A percentile compares a stretch with the other conserved stretches of the same genome.
Conservation (phyloP, 2,113 vertebrate genomes). For the Rhombomys opimus region DNA sequence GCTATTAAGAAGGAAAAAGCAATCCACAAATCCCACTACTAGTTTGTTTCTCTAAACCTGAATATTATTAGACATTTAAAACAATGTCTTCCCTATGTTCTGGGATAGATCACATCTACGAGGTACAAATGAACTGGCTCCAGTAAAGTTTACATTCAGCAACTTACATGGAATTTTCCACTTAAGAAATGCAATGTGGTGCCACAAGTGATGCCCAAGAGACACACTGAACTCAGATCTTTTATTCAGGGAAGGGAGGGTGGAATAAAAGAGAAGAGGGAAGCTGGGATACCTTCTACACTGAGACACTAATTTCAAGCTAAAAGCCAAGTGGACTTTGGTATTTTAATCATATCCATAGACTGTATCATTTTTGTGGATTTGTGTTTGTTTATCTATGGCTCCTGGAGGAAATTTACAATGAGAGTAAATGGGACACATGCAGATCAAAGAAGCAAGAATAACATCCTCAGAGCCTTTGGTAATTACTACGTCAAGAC, state of each 20-base stretch:
- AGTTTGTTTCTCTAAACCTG: conserved; percentile 27
- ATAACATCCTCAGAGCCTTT: not conserved
- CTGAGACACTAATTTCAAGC: not conserved
- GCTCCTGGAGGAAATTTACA: conserved; percentile 3
- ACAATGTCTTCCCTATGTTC: not conserved
- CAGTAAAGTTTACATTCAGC: not conserved
- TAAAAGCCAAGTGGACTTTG: not conserved
- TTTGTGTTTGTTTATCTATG: conserved; percentile 31
- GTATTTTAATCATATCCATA: conserved; percentile 29
- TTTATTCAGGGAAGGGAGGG: not conserved
- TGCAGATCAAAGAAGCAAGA: not conserved
- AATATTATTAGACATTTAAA: conserved; percentile 34
- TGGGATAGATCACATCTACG: not conserved
- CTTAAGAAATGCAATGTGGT: conserved; percentile 15
- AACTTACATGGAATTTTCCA: conserved; percentile 33
- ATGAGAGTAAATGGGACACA: not conserved
- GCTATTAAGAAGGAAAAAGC: not conserved
- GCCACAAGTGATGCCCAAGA: not conserved
- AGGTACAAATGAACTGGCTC: conserved; percentile 23
- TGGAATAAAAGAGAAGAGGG: not conserved
- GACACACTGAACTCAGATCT: not conserved
- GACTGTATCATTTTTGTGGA: not conserved
- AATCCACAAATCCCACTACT: not conserved
- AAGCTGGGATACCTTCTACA: not conserved
- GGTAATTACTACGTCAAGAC: not conserved